Evolutionary conservation across 2,797 vertebrate species (phyloP).

Genomic region (Microcaecilia unicolor): DNA sequence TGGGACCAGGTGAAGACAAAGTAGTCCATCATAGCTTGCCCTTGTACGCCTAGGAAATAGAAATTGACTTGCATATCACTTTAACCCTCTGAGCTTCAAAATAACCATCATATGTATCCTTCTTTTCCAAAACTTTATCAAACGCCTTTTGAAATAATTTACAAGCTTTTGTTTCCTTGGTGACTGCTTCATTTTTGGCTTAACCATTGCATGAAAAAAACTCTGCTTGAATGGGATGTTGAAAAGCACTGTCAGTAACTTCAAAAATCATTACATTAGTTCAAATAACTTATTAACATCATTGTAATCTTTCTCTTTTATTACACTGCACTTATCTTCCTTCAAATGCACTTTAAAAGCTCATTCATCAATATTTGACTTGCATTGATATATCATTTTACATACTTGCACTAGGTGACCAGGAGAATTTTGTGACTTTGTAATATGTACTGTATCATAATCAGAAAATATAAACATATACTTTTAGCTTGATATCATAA

Average conservation of each 20-base stretch:
- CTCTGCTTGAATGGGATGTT: no score
- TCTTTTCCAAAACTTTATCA: neutral
- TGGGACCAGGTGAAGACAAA: neutral
- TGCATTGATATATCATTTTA: no score
- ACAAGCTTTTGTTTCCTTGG: accelerated
- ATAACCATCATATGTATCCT: neutral
- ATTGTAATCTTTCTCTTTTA: constrained; percentile 51
- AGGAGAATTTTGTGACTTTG: no score
- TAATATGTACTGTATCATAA: no score
- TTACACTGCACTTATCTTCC: no score
- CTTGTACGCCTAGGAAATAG: neutral
- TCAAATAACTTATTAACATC: constrained; percentile 47
- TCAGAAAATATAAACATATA: no score
- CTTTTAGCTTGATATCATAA: no score
- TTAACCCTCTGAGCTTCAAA: neutral
- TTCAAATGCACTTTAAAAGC: no score
- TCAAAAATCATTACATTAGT: constrained; percentile 53
- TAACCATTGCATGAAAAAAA: no score
- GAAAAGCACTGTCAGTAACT: no score
- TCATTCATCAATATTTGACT: no score
- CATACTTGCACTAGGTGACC: no score
- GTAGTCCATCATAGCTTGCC: neutral
- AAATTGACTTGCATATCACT: neutral
- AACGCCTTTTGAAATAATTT: neutral
- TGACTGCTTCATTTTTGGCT: constrained; percentile 20